Evolutionary conservation across 1,140 invertebrate genomes (phyloP).

Genomic region (Tyrophagus putrescentiae): DNA sequence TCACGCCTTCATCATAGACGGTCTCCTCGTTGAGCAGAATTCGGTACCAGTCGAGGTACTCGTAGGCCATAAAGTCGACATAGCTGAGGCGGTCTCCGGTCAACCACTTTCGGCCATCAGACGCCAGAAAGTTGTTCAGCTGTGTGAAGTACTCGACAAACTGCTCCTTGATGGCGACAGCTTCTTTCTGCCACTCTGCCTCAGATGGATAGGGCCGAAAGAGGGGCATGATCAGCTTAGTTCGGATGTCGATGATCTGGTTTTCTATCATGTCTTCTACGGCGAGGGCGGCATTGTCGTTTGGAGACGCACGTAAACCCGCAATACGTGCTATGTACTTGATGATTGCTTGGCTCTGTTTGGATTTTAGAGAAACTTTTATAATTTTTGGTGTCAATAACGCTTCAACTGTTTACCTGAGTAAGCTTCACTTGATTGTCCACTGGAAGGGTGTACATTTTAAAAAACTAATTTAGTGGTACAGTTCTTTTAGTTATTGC

Average conservation of each 20-base stretch:
- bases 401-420: no score
- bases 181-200: slow-evolving; percentile 23
- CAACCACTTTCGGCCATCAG: slow-evolving; percentile 35
- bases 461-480: no score
- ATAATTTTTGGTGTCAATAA: no score
- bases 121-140: slow-evolving; percentile 32
- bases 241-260: slow-evolving; percentile 37
- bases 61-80: slow-evolving; percentile 40
- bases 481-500: no score
- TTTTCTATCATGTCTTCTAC: slow-evolving; percentile 38
- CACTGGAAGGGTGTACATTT: no score
- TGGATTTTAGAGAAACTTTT: no score
- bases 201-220: slow-evolving; percentile 21
- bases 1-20: no score
- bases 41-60: slow-evolving; percentile 36
- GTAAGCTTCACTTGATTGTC: no score
- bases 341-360: no score
- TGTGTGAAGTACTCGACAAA: slow-evolving; percentile 29
- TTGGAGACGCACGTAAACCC: no score
- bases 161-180: slow-evolving; percentile 30
- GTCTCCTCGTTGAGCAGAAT: slow-evolving; percentile 31
- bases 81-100: slow-evolving; percentile 37
- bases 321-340: no score
- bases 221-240: slow-evolving; percentile 29
- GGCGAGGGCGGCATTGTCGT: no score